Evolutionary conservation across 1,140 invertebrate genomes (phyloP).

Genomic region (Mactra quadrangularis): DNA sequence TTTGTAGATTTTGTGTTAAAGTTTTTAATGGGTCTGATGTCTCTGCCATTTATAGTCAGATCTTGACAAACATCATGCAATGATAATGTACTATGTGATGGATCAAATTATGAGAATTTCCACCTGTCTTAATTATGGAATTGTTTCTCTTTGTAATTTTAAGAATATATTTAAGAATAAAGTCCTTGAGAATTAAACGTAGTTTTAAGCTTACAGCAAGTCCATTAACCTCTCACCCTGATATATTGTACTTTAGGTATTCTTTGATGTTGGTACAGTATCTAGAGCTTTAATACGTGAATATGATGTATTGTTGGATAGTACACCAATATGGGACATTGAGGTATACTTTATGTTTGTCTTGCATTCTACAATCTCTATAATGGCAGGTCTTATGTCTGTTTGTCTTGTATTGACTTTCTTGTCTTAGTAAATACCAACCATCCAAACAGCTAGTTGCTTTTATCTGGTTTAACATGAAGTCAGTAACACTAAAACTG

Average conservation of each 20-base stretch:
- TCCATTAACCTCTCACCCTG: not conserved
- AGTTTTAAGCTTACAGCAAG: not conserved
- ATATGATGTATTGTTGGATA: slow-evolving; percentile 47
- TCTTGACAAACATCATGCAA: too few species aligned
- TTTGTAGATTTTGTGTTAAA: too few species aligned
- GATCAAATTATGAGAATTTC: not conserved
- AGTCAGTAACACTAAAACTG: too few species aligned
- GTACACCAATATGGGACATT: slow-evolving; percentile 51
- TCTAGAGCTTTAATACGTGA: slow-evolving; percentile 23
- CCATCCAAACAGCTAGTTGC: not conserved
- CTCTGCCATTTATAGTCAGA: too few species aligned
- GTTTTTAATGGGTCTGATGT: not conserved
- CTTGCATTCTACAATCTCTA: not conserved
- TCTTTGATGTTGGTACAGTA: not conserved
- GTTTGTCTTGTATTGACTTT: not conserved
- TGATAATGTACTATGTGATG: too few species aligned
- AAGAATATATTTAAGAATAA: too few species aligned
- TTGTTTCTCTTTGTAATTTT: not conserved
- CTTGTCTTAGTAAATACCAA: not conserved
- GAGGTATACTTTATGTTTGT: slow-evolving; percentile 8
- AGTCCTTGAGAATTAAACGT: too few species aligned
- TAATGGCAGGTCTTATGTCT: not conserved
- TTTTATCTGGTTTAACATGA: not conserved
- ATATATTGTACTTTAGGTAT: slow-evolving; percentile 24
- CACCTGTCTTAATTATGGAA: not conserved